phyloP scores from a whole-genome alignment of 2,113 vertebrate genomes.

The Phyllopteryx taeniolatus region DNA sequence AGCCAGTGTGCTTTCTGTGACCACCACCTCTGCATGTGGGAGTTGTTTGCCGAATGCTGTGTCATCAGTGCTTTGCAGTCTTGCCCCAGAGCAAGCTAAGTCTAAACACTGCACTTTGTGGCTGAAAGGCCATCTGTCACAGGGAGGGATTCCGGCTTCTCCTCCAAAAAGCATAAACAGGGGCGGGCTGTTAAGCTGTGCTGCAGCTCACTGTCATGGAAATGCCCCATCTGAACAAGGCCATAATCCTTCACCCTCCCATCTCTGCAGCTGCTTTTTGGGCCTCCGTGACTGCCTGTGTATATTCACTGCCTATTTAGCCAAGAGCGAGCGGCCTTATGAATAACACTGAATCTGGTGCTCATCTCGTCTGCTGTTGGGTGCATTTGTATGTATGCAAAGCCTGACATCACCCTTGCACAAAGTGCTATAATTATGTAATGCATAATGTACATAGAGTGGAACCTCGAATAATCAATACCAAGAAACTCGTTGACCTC shows the following conservation, averaged over 20 bases:
- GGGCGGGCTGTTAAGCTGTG: slow-evolving; percentile 68
- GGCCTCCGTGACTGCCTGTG: slow-evolving; percentile 47
- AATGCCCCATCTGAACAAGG: slow-evolving; percentile 73
- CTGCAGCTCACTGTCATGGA: slow-evolving; percentile 74
- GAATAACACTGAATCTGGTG: slow-evolving; percentile 59
- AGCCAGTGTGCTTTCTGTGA: slow-evolving; percentile 56
- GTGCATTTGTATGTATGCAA: slow-evolving; percentile 43
- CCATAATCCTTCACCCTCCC: slow-evolving; percentile 68
- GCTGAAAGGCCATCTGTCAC: slow-evolving; percentile 76
- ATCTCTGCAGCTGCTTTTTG: slow-evolving; percentile 70
- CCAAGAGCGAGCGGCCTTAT: slow-evolving; percentile 37
- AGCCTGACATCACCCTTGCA: slow-evolving; percentile 31
- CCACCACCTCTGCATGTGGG: slow-evolving; percentile 64
- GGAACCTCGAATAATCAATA: background rate
- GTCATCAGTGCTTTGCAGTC: slow-evolving; percentile 70
- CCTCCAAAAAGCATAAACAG: slow-evolving; percentile 76
- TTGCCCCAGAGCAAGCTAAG: slow-evolving; percentile 70
- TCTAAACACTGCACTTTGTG: slow-evolving; percentile 76
- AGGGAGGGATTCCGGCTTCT: slow-evolving; percentile 69
- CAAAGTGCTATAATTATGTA: background rate
- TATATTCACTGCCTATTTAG: slow-evolving; percentile 50
- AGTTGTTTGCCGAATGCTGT: slow-evolving; percentile 73
- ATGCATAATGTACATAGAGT: background rate
- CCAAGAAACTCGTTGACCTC: background rate
- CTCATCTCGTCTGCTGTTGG: slow-evolving; percentile 39